Conservation (phyloP, 1,140 invertebrate species). For the Cyclargus thomasi region DNA sequence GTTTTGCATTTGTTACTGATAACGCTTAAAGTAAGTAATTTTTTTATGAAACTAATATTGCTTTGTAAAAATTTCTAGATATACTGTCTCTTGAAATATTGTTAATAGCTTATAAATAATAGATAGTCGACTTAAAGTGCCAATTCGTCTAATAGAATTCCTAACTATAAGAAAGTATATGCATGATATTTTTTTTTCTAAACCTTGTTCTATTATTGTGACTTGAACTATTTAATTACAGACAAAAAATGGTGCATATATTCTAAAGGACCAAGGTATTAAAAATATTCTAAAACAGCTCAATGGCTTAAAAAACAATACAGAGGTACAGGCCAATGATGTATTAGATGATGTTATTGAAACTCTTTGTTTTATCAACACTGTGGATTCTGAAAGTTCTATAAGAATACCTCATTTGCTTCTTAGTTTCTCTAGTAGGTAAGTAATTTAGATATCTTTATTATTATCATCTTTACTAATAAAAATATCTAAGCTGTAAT, state of each 20-base stretch:
- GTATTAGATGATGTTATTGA: conserved; percentile 51
- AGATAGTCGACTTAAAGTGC: no score
- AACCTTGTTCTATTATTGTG: conserved; percentile 13
- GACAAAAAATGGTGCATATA: conserved; percentile 59
- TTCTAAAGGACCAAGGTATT: conserved; percentile 52
- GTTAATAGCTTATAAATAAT: no score
- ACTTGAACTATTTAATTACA: conserved; percentile 37
- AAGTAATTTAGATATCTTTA: conserved; percentile 17
- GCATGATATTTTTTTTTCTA: no score
- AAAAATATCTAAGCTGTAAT: no score
- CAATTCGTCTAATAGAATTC: no score
- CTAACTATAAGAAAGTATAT: no score
- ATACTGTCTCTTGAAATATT: no score
- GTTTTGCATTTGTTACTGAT: conserved; percentile 46
- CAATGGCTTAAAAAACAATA: conserved; percentile 41
- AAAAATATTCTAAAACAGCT: conserved; percentile 38
- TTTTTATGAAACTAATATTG: conserved; percentile 18
- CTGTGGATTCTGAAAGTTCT: conserved; percentile 52
- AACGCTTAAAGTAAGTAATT: conserved; percentile 46
- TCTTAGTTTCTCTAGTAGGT: conserved; percentile 42
- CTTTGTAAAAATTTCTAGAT: no score
- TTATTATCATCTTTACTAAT: no score
- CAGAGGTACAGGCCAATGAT: conserved; percentile 40
- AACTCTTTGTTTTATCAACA: conserved; percentile 52
- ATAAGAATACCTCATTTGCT: conserved; percentile 44